Evolutionary conservation across 2,888 invertebrate genomes (phyloP).

Genomic region (Drosophila cyrtoloma): DNA sequence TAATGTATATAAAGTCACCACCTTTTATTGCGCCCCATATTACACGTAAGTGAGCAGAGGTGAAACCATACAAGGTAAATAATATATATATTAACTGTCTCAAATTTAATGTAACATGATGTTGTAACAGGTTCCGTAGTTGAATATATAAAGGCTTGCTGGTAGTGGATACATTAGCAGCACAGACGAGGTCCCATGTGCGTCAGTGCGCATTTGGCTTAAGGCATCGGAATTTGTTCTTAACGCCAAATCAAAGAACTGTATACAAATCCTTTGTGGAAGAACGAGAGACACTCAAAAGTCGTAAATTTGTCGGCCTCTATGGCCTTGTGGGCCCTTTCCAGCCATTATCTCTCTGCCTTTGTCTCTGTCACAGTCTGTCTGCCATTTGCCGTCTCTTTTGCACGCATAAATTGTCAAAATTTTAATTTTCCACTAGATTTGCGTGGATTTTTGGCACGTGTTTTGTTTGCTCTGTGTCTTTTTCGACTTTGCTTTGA

Average conservation of each 20-base stretch:
- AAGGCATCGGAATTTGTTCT: constrained; percentile 19
- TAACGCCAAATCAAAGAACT: constrained; percentile 22
- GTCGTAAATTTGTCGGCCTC: constrained; percentile 38
- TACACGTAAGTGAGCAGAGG: neutral
- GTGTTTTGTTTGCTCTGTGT: constrained; percentile 24
- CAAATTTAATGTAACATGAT: constrained; percentile 3
- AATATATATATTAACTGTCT: constrained; percentile 10
- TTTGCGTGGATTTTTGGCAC: constrained; percentile 53
- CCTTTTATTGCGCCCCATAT: neutral
- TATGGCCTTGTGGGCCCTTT: neutral
- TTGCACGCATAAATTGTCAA: constrained; percentile 48
- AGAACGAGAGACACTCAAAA: constrained; percentile 22
- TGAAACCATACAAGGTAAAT: constrained; percentile 2
- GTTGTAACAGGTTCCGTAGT: neutral
- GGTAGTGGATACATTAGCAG: neutral
- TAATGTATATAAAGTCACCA: neutral
- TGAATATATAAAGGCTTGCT: constrained; percentile 7
- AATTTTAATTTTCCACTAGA: constrained; percentile 66
- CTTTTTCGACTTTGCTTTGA: constrained; percentile 30
- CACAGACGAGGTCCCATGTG: constrained; percentile 10
- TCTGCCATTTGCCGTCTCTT: constrained; percentile 1
- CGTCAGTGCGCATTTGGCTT: constrained; percentile 30
- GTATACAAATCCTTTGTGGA: constrained; percentile 39
- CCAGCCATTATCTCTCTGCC: constrained; percentile 15
- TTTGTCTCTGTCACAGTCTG: constrained; percentile 17